Percentiles rank a stretch among this genome's conserved stretches.
Evolutionary conservation across 2,113 vertebrate species (phyloP).

Genomic region (Crypturellus undulatus): DNA sequence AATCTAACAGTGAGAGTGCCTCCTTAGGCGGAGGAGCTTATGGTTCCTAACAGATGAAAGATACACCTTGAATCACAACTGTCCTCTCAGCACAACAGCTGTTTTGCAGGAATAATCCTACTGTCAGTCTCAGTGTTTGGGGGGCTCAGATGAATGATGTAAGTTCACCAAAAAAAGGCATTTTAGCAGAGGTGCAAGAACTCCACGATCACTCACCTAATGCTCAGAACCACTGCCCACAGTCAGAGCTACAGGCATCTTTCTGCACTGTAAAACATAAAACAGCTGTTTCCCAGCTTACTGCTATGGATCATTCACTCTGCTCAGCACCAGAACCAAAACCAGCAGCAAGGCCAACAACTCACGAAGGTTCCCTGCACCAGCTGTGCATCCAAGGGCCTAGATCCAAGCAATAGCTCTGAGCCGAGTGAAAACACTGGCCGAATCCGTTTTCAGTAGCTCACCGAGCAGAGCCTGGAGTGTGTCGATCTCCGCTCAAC

Average conservation of each 20-base stretch:
- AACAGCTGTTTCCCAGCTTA: neutral
- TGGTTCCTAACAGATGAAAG: neutral
- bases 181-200: neutral
- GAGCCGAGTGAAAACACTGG: neutral
- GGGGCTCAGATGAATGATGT: neutral
- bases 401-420: neutral
- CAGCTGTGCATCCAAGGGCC: neutral
- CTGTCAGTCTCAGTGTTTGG: neutral
- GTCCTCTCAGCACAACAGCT: neutral
- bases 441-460: neutral
- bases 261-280: neutral
- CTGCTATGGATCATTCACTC: accelerated
- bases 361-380: neutral
- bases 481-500: neutral
- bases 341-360: neutral
- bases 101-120: neutral
- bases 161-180: neutral
- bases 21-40: neutral
- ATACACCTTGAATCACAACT: neutral
- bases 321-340: neutral
- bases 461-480: neutral
- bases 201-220: neutral
- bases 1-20: neutral
- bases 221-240: neutral
- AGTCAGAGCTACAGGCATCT: neutral